Evolutionary conservation across 2,797 vertebrate species (phyloP).

Genomic region (Chiroxiphia lanceolata): DNA sequence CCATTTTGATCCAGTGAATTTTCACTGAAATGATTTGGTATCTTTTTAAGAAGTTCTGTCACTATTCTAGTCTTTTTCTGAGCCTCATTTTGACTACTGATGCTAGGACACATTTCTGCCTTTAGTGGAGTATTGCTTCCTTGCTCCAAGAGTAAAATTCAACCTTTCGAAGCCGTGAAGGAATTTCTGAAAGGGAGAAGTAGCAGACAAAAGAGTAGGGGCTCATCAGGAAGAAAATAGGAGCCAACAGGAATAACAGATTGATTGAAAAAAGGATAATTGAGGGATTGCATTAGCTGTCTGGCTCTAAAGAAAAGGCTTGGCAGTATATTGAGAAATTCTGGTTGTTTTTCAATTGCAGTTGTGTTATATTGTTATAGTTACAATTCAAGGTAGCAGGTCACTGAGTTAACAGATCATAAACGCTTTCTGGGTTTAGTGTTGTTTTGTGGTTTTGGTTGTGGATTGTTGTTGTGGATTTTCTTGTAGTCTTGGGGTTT

Average conservation of each 20-base stretch:
- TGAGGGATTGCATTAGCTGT: neutral
- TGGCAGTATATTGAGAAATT: neutral
- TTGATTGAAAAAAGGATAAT: neutral
- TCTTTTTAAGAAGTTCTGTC: neutral
- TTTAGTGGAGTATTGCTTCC: neutral
- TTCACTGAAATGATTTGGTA: neutral
- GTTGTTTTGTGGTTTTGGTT: neutral
- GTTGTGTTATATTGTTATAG: neutral
- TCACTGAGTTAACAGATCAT: neutral
- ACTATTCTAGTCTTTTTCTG: neutral
- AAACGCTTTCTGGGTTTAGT: neutral
- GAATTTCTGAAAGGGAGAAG: neutral
- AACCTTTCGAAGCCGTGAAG: neutral
- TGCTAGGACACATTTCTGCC: neutral
- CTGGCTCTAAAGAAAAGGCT: neutral
- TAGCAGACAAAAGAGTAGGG: neutral
- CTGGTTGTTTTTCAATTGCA: neutral
- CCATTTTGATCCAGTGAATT: neutral
- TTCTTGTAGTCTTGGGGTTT: accelerated
- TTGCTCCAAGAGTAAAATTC: neutral
- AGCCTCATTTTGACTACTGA: neutral
- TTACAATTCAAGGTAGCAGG: neutral
- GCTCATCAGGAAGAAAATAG: neutral
- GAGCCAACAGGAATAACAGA: neutral
- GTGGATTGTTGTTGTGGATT: neutral